Evolutionary conservation across 2,797 vertebrate species (phyloP).

Genomic region (Rhodeus uyekii): DNA sequence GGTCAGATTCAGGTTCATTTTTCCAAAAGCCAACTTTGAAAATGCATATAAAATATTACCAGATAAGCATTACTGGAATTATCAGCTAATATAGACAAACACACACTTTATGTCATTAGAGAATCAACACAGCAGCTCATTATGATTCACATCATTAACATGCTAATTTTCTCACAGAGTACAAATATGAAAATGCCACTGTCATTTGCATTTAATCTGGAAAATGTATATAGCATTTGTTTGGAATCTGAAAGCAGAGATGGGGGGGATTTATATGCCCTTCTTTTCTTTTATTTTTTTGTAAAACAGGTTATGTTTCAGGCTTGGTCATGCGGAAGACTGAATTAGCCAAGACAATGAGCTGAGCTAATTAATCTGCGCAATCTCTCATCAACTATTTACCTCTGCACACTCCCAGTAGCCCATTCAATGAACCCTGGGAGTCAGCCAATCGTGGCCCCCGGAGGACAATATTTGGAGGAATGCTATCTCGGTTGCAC

Average conservation of each 20-base stretch:
- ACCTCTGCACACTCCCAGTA: constrained; percentile 33
- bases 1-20: background rate
- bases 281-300: constrained; percentile 28
- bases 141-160: constrained; percentile 46
- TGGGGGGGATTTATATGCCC: background rate
- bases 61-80: background rate
- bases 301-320: constrained; percentile 30
- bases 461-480: constrained; percentile 41
- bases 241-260: constrained; percentile 6
- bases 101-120: constrained; percentile 3
- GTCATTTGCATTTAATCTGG: constrained; percentile 36
- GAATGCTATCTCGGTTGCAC: constrained; percentile 45
- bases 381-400: constrained; percentile 49
- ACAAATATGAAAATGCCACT: constrained; percentile 39
- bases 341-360: constrained; percentile 54
- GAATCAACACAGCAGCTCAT: constrained; percentile 28
- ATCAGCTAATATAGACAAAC: constrained; percentile 16
- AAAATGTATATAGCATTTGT: constrained; percentile 9
- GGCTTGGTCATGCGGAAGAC: constrained; percentile 47
- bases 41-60: background rate
- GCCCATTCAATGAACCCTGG: constrained; percentile 41
- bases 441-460: constrained; percentile 38
- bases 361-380: constrained; percentile 52
- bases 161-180: constrained; percentile 41
- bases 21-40: background rate